Percentiles rank a stretch among this genome's conserved stretches.
Evolutionary conservation across 2,888 invertebrate species (phyloP).

Genomic region (Leptopterna dolabrata): DNA sequence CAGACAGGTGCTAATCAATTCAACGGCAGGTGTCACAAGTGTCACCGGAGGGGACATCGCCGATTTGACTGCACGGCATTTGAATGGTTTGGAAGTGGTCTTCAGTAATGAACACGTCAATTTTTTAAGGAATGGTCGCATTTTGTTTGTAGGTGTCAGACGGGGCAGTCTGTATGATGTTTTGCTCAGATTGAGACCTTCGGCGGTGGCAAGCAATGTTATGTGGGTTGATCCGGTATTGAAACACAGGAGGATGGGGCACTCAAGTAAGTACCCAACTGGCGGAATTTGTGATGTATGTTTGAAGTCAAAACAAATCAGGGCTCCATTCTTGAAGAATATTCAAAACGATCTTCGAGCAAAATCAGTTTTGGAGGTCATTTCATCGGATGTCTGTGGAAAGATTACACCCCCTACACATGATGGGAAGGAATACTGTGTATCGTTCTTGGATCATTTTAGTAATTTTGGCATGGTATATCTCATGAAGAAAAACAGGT

Average conservation of each 20-base stretch:
- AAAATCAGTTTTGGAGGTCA: not conserved
- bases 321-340: not conserved
- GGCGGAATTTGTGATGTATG: not conserved
- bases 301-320: not conserved
- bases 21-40: not conserved
- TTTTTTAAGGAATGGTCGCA: not conserved
- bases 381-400: not conserved
- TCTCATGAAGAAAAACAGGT: not conserved
- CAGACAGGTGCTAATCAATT: not conserved
- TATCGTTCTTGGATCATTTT: not conserved
- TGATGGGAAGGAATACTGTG: not conserved
- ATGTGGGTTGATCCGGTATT: not conserved
- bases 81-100: not conserved
- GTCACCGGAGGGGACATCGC: not conserved
- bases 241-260: not conserved
- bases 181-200: not conserved
- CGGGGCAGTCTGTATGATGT: not conserved
- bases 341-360: not conserved
- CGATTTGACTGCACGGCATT: not conserved
- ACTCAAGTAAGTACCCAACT: not conserved
- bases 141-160: not conserved
- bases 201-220: not conserved
- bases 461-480: not conserved
- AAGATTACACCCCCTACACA: not conserved
- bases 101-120: not conserved